Base-by-base conservation (phyloP, 2,888 invertebrate species). In the Physocephala rufipes region DNA sequence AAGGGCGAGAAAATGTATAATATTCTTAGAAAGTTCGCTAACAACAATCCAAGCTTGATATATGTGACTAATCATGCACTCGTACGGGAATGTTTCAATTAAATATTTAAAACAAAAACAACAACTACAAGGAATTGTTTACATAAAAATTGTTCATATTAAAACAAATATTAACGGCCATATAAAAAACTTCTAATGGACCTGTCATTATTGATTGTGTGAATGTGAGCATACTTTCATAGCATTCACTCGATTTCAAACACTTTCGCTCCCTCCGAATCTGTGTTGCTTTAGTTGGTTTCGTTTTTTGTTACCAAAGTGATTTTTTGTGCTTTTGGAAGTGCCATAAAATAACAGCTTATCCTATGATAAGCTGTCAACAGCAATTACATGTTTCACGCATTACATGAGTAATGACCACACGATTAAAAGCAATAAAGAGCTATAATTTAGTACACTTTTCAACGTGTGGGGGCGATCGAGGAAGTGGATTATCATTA, bases 361-460 rank as follows among this genome's bases (percentile, higher is more conserved):
- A n/a, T 68, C 49, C 28, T 51, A 76, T 77, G 81, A 81, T 81
- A 81, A 81, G 81, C 78, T 79, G 82, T 82, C 81, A 78, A 77
- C 77, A 78, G 78, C 82, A 68, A 55, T 82, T 81, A 81, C 81
- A 82, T 82, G 81, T 81, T 82, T 82, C 80, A 78, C 79, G 81
- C 82, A 81, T 82, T 80, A 80, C 78, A 80, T 81, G 80, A 80
- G 77, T 78, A 76, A 73, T 77, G 76, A 74, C 75, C 64, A 47
- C 53, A 61, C 73, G 65, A 71, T 75, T 75, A 74, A 74, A 74
- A 47, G 71, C 76, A 76, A 74, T 74, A 74, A 71, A 68, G 59
- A 67, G 24, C 43, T 43, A 43, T 21, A 30, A 12, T 28, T 4
- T 43, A 13, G 65, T n/a, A 7, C 36, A 36, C 36, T 7, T 9